Conservation (phyloP, 2,113 vertebrate species). For the Heteronetta atricapilla region DNA sequence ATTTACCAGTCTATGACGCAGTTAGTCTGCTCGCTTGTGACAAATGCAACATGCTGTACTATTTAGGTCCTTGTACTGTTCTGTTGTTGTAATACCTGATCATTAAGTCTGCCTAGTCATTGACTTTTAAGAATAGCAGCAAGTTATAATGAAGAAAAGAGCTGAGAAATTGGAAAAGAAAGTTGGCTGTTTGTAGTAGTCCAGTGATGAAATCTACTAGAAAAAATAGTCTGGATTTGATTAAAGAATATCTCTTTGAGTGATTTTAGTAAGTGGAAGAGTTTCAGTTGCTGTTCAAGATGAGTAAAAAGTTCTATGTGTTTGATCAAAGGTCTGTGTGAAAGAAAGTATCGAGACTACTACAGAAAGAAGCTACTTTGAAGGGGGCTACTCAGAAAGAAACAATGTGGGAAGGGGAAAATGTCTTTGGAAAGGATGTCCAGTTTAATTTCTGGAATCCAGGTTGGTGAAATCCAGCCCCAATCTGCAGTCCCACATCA, state of each 20-base stretch:
- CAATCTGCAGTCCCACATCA: not conserved
- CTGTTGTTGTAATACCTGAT: not conserved
- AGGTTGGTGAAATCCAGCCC: not conserved
- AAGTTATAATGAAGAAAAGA: not conserved
- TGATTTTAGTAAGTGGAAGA: not conserved
- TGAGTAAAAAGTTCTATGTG: not conserved
- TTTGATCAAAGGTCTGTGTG: not conserved
- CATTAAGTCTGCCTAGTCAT: not conserved
- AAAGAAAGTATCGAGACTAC: not conserved
- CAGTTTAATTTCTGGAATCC: not conserved
- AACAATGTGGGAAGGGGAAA: not conserved
- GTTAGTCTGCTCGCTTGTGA: not conserved
- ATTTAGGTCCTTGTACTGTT: not conserved
- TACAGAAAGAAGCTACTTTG: not conserved
- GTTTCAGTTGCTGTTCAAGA: not conserved
- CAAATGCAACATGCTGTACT: not conserved
- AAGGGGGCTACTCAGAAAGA: not conserved
- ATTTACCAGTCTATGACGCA: not conserved
- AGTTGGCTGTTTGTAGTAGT: not conserved
- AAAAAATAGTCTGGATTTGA: not conserved
- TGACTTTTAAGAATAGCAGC: not conserved
- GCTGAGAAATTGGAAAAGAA: not conserved
- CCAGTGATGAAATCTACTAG: not conserved
- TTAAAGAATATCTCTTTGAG: not conserved
- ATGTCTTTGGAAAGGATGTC: not conserved